Percentiles rank a stretch among this genome's conserved stretches.
phyloP scores from a whole-genome alignment of 1,140 invertebrate genomes.

The Ips nitidus region DNA sequence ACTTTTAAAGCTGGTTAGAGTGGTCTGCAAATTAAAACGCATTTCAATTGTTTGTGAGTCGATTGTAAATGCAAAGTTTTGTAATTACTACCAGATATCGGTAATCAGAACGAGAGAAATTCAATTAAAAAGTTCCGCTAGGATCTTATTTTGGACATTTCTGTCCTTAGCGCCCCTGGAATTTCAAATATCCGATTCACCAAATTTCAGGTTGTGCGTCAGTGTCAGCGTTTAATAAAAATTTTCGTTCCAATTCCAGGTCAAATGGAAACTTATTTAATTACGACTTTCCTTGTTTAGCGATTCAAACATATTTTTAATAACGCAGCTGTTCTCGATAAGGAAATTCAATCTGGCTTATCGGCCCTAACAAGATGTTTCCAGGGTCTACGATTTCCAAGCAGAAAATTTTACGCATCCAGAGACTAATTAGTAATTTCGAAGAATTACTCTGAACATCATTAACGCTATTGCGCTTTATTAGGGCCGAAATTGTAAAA shows the following conservation, averaged over 20 bases:
- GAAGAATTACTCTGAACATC: slow-evolving; percentile 16
- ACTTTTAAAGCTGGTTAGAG: neutral
- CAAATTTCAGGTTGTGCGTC: neutral
- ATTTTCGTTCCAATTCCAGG: slow-evolving; percentile 1
- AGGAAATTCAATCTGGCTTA: neutral
- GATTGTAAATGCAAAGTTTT: slow-evolving; percentile 22
- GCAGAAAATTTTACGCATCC: slow-evolving; percentile 11
- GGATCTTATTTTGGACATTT: slow-evolving; percentile 9
- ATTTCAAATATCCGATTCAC: slow-evolving; percentile 4
- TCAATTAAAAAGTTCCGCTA: slow-evolving; percentile 19
- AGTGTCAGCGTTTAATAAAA: neutral
- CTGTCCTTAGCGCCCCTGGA: neutral
- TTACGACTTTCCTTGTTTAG: neutral
- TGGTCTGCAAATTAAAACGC: slow-evolving; percentile 15
- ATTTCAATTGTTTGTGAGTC: slow-evolving; percentile 21
- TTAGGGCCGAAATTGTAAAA: slow-evolving; percentile 33
- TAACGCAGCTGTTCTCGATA: neutral
- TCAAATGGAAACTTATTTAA: neutral
- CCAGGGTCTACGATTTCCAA: neutral
- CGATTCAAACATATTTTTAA: neutral
- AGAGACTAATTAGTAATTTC: slow-evolving; percentile 21
- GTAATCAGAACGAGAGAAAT: slow-evolving; percentile 18
- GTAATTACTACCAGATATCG: slow-evolving; percentile 24
- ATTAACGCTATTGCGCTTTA: slow-evolving; percentile 29
- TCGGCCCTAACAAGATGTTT: neutral